A percentile compares a stretch with the other conserved stretches of the same genome.
Conservation (phyloP, 1,140 invertebrate species). For the Carposina sasakii region DNA sequence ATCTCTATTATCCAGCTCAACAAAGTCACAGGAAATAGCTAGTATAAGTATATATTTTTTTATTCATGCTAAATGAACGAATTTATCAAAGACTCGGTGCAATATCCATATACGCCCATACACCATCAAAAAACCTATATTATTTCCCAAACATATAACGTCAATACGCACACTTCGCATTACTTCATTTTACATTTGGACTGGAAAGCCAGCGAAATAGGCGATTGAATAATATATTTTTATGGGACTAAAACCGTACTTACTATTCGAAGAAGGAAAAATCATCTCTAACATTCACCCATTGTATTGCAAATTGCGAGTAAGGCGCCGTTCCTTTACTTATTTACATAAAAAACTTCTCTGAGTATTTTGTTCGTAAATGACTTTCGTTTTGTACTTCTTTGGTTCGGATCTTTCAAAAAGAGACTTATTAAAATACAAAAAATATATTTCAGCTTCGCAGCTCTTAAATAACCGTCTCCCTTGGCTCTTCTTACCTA, state of each 20-base stretch:
- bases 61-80: too few relatives aligned
- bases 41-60: too few relatives aligned
- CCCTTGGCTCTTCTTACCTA: too few relatives aligned
- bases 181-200: constrained; percentile 51
- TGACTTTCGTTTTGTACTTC: constrained; percentile 50
- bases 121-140: too few relatives aligned
- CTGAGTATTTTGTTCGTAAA: constrained; percentile 54
- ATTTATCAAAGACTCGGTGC: too few relatives aligned
- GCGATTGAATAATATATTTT: constrained; percentile 69
- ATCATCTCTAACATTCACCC: constrained; percentile 59
- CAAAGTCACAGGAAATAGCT: too few relatives aligned
- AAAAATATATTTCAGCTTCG: too few relatives aligned
- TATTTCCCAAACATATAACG: too few relatives aligned
- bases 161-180: constrained; percentile 54
- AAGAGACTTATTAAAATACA: too few relatives aligned
- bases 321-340: constrained; percentile 53
- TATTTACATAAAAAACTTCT: constrained; percentile 66
- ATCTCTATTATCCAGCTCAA: too few relatives aligned
- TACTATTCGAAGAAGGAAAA: constrained; percentile 63
- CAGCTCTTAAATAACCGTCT: too few relatives aligned
- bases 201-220: constrained; percentile 54
- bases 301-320: constrained; percentile 70
- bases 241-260: constrained; percentile 54
- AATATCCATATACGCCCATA: too few relatives aligned
- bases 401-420: constrained; percentile 20